Conservation (phyloP, 2,797 vertebrate genomes). For the Alosa sapidissima region DNA sequence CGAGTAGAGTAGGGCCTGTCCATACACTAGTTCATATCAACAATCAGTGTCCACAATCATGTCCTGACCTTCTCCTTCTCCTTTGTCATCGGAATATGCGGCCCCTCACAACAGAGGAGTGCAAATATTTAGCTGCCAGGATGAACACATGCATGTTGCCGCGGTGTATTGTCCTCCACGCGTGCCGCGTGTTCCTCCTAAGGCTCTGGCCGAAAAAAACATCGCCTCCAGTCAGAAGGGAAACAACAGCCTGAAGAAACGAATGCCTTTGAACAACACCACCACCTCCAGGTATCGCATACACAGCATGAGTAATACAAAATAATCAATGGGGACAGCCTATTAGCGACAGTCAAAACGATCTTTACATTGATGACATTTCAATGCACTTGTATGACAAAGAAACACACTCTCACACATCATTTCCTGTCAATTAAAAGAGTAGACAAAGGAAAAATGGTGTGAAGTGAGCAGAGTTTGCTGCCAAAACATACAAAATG, state of each 20-base stretch:
- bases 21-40: background rate
- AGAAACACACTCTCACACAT: background rate
- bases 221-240: background rate
- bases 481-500: background rate
- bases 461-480: background rate
- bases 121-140: conserved; percentile 10
- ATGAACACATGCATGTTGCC: background rate
- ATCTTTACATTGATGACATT: background rate
- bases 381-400: background rate
- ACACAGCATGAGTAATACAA: background rate
- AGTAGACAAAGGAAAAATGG: too few species aligned
- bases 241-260: background rate
- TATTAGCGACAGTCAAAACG: too few species aligned
- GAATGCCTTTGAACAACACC: background rate
- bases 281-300: background rate
- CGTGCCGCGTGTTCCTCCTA: background rate
- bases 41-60: background rate
- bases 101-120: background rate
- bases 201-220: background rate
- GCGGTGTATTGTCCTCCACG: background rate
- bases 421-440: background rate
- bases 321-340: background rate
- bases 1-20: too few species aligned
- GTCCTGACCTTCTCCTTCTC: background rate
- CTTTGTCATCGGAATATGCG: background rate